Base-by-base conservation (phyloP, 2,888 invertebrate species). In the Gymnoscelis rufifasciata region DNA sequence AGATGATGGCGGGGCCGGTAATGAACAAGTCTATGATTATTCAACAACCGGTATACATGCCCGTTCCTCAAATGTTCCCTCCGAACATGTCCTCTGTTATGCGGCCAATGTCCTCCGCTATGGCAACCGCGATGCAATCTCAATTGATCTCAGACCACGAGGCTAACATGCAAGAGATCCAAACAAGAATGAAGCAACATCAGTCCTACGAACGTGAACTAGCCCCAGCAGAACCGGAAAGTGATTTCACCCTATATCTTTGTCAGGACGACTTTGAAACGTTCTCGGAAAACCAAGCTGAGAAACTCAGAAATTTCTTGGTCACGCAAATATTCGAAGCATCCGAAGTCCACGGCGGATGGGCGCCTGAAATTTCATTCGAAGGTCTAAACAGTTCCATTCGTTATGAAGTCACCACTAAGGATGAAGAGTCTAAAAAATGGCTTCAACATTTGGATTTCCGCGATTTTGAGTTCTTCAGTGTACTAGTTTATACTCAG, bases 201-300 rank as follows among this genome's bases (percentile, higher is more conserved):
- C 19, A 19, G 5, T 19, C 19, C 19, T 31, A 28, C 11, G 8
- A 43, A 35, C 14, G 12, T 4, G 11, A 10, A 31, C 7, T 6
- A 11, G 15, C 13, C n/a, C 14, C n/a, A 7, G 13, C 14, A 15
- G n/a, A 29, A 29, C 12, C n/a, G 8, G 38, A 31, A 15, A 49
- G 46, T 1, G 15, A 57, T 2, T 64, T 63, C 50, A 68, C 64
- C 40, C 61, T 84, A 15, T 84, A 76, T 49, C 62, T 88, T 35
- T 84, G 83, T 58, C 81, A 80, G 55, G 81, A 82, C 42, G 75
- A 84, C 59, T 82, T 81, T 57, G 72, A 77, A 41, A 64, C 68
- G 6, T 78, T 81, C 55, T 59, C 65, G 1, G 57, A 59, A 0
- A 38, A 49, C 4, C 77, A 88, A 59, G 73, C 74, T 0, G 64